Evolutionary conservation across 2,797 vertebrate species (phyloP), one percentile per base, ranked within the genome.

Genomic region (Pangasius larnaudii): DNA sequence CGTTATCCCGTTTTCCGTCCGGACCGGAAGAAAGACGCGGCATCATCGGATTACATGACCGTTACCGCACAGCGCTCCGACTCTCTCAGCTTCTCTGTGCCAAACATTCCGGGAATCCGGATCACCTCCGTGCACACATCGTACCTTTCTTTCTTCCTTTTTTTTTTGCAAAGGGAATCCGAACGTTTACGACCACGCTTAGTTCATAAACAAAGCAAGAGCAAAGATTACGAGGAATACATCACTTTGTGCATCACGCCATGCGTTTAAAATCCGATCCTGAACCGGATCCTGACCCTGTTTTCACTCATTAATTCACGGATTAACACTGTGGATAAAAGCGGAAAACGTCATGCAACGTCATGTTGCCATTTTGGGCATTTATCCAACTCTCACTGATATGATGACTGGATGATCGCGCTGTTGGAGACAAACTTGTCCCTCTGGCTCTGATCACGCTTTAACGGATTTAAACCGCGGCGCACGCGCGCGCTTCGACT

Each of bases 21-120:
- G 27, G 58, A 82, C 36, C 80, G 80, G 80, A 82, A 65, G 80
- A 65, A 65, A 56, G 75, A 53, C 63, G 82, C 82, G 82, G 82
- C 46, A 69, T 84, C 63, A 13, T 69, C 63, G 82, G 82, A 84
- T 69, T 53, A 33, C 49, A 84, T 69, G 10, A 33, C 49, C 27
- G 81, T 84, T 51, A 84, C 61, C 63, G 63, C 81, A 84, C 81
- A 49, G 2, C 77, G n/a, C 0, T 59, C 80, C 39, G n/a, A 13
- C 80, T 65, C 24, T 39, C 53, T 33, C n/a, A 18, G 22, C 27
- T 10, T n/a, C 42, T 65, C n/a, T 11, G 30, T 7, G 18, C 49
- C 8, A 4, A 65, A 30, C 82, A 22, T 69, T 24, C n/a, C 82
- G 82, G 63, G 46, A 33, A 67, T 63, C 58, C 59, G 42, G 39